These are phyloP conservation scores for Heliconius hortense DNA, from an alignment of 2,888 invertebrate genomes.

Conservation along the genomic window DNA sequence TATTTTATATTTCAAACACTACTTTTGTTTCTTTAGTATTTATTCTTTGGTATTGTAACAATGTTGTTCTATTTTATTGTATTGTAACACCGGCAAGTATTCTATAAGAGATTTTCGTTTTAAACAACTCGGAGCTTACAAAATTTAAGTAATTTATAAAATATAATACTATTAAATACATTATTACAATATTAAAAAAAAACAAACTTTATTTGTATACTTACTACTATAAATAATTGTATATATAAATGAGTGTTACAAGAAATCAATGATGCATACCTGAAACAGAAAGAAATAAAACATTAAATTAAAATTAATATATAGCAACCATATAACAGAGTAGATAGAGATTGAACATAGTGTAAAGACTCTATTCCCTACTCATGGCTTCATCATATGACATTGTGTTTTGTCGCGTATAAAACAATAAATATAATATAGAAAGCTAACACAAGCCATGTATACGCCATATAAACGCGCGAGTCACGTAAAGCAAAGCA, in stretches of 20 bases:
- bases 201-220: not conserved
- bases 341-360: not conserved
- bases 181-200: too few relatives aligned
- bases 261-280: slow-evolving; percentile 36
- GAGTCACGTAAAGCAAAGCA: slow-evolving; percentile 54
- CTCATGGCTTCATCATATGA: too few relatives aligned
- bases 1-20: slow-evolving; percentile 24
- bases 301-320: not conserved
- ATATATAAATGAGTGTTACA: not conserved
- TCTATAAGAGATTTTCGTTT: not conserved
- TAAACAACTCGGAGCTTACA: too few relatives aligned
- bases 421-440: slow-evolving; percentile 10
- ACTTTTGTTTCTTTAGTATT: slow-evolving; percentile 4
- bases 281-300: slow-evolving; percentile 45
- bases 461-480: slow-evolving; percentile 26
- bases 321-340: not conserved
- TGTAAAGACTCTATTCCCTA: not conserved
- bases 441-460: not conserved
- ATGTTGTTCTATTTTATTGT: not conserved
- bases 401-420: not conserved
- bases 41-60: not conserved
- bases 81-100: not conserved
- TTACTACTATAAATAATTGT: not conserved
- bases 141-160: too few relatives aligned
- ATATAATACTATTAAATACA: too few relatives aligned